Conservation (phyloP, 2,888 invertebrate genomes). For the Erynnis tages region DNA sequence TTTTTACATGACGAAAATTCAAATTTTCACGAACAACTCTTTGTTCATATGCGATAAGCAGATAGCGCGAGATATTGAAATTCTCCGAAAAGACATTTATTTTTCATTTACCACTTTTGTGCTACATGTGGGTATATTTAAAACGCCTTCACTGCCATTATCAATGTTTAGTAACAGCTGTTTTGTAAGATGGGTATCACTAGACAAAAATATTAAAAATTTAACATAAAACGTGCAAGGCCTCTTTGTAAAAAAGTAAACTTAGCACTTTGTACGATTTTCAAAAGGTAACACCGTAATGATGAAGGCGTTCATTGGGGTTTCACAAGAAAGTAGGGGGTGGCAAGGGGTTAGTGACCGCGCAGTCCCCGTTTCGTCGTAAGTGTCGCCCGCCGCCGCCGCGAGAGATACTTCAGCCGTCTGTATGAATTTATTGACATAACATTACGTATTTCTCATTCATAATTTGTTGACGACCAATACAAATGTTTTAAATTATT, state of each 20-base stretch:
- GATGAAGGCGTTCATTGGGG: constrained; percentile 10
- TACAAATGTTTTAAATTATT: constrained; percentile 14
- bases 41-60: too few species aligned
- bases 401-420: constrained; percentile 32
- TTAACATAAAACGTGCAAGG: too few species aligned
- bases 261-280: background rate
- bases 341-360: constrained; percentile 57
- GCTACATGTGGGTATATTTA: too few species aligned
- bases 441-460: constrained; percentile 32
- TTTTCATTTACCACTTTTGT: too few species aligned
- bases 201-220: too few species aligned
- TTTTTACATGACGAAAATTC: constrained; percentile 26
- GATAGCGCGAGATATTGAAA: too few species aligned
- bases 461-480: constrained; percentile 29
- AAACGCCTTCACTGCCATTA: too few species aligned
- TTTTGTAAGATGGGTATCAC: too few species aligned
- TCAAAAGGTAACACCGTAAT: constrained; percentile 8
- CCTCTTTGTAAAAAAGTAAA: background rate
- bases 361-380: constrained; percentile 37
- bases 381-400: constrained; percentile 37
- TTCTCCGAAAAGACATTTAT: too few species aligned
- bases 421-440: constrained; percentile 34
- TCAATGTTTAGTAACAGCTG: too few species aligned
- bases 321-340: constrained; percentile 30
- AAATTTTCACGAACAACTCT: background rate